Conservation (phyloP, 2,888 invertebrate genomes). For the Cephus runcator region DNA sequence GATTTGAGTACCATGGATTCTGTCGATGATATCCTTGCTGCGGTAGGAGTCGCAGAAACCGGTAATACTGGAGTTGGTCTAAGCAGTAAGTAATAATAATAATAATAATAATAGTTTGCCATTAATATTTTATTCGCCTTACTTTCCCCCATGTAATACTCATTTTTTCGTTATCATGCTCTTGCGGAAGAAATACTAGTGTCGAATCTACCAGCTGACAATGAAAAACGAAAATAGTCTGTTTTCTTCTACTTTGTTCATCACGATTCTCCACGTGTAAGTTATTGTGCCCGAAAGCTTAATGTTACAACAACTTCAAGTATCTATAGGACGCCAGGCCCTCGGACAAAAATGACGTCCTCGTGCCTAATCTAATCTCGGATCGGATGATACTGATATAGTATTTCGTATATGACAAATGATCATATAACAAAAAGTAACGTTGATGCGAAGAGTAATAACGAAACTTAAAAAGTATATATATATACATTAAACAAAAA, state of each 20-base stretch:
- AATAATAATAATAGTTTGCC: constrained; percentile 7
- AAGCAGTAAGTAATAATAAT: constrained; percentile 26
- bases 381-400: not conserved
- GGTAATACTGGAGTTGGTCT: constrained; percentile 1
- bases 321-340: not conserved
- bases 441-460: not conserved
- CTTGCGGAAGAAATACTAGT: not conserved
- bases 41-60: not conserved
- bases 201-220: not conserved
- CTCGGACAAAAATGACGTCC: too few species aligned
- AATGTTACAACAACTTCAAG: not conserved
- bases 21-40: constrained; percentile 38
- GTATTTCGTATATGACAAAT: not conserved
- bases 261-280: not conserved
- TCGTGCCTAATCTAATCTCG: too few species aligned
- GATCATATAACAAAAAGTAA: not conserved
- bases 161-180: not conserved
- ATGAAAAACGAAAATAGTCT: not conserved
- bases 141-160: not conserved
- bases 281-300: not conserved
- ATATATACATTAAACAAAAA: not conserved
- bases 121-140: not conserved
- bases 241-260: not conserved
- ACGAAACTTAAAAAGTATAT: not conserved
- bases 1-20: constrained; percentile 29